Evolutionary conservation across 2,113 vertebrate genomes (phyloP).

Genomic region (Pitta sordida): DNA sequence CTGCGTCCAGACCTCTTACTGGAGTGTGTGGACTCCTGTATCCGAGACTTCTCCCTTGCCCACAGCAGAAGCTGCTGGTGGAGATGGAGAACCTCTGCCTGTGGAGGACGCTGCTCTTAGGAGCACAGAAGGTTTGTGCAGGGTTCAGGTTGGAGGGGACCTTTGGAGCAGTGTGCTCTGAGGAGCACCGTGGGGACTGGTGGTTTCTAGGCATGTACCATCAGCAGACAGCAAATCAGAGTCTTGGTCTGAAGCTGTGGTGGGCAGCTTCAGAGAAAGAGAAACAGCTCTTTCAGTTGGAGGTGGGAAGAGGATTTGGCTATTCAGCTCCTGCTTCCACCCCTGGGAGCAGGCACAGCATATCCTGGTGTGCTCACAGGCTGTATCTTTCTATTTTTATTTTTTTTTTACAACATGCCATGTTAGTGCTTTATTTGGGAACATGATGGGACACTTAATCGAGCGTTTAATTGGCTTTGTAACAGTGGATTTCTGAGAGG

Average conservation of each 20-base stretch:
- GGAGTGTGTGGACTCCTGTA: not conserved
- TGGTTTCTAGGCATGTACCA: not conserved
- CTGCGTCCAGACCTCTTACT: not conserved
- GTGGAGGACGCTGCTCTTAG: fast-evolving
- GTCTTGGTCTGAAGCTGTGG: not conserved
- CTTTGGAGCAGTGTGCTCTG: not conserved
- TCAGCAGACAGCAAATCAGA: not conserved
- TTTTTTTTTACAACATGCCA: not conserved
- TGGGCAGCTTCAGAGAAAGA: not conserved
- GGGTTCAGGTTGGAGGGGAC: not conserved
- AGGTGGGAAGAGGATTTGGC: not conserved
- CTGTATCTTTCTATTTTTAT: not conserved
- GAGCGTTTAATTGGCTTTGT: slow-evolving; percentile 55
- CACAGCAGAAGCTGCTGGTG: not conserved
- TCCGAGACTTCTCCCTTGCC: not conserved
- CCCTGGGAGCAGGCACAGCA: not conserved
- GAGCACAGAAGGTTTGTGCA: not conserved
- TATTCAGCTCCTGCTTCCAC: not conserved
- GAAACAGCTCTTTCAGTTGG: not conserved
- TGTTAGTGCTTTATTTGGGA: slow-evolving; percentile 13
- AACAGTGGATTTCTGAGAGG: not conserved
- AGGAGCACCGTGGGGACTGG: fast-evolving
- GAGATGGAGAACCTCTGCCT: not conserved
- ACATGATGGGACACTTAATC: slow-evolving; percentile 37
- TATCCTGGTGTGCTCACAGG: not conserved